Evolutionary conservation across 2,888 invertebrate genomes (phyloP).

Genomic region (Amblyteles armatorius): DNA sequence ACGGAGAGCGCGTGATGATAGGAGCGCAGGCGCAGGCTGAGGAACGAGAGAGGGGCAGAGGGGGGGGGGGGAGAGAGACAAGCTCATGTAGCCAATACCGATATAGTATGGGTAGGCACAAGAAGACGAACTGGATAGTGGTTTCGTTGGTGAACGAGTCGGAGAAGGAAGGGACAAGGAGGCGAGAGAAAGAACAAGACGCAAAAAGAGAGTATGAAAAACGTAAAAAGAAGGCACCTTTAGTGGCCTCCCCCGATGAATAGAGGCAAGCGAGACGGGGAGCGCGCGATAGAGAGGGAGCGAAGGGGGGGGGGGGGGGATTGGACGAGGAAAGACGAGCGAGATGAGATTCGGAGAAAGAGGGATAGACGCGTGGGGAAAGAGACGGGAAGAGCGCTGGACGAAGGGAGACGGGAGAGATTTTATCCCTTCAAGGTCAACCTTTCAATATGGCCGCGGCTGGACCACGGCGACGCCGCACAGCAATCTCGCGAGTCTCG

Average conservation of each 20-base stretch:
- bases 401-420: conserved; percentile 52
- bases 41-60: conserved; percentile 23
- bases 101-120: background rate
- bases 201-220: conserved; percentile 6
- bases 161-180: conserved; percentile 40
- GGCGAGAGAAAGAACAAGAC: conserved; percentile 36
- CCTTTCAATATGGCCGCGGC: conserved; percentile 81
- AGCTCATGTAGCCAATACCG: background rate
- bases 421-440: conserved; percentile 80
- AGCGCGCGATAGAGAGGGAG: background rate
- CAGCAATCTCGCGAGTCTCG: conserved; percentile 65
- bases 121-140: background rate
- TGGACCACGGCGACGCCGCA: conserved; percentile 75
- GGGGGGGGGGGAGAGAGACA: conserved; percentile 39
- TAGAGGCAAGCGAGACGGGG: conserved; percentile 52
- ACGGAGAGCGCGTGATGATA: conserved; percentile 3
- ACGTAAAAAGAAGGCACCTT: conserved; percentile 34
- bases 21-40: conserved; percentile 2
- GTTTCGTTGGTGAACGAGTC: conserved; percentile 33
- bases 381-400: conserved; percentile 70
- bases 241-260: conserved; percentile 8
- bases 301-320: background rate
- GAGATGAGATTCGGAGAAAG: conserved; percentile 49
- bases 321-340: conserved; percentile 9
- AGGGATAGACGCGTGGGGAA: conserved; percentile 35